A percentile compares a stretch with the other conserved stretches of the same genome.
Conservation (phyloP, 2,113 vertebrate genomes). For the Ariopsis seemanni region DNA sequence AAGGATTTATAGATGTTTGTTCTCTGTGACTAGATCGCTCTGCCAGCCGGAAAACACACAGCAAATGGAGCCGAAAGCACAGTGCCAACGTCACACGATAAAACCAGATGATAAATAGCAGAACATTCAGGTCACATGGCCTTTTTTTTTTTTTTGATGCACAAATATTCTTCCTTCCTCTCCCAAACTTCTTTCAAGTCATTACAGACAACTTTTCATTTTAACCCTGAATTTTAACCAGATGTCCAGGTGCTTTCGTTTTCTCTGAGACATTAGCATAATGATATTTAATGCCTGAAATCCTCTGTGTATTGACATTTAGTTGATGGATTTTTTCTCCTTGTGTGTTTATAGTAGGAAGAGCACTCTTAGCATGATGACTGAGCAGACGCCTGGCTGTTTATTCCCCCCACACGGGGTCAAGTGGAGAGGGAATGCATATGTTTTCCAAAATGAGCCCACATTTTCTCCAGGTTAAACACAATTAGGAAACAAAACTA, state of each 20-base stretch:
- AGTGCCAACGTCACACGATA: background rate
- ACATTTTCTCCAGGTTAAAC: background rate
- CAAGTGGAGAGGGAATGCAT: background rate
- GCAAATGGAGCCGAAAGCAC: constrained; percentile 14
- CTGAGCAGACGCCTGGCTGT: background rate
- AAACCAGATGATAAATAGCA: constrained; percentile 21
- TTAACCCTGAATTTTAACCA: constrained; percentile 9
- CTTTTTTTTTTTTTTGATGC: background rate
- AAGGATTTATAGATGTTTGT: background rate
- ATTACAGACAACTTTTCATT: background rate
- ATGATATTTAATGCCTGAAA: constrained; percentile 14
- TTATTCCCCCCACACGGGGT: background rate
- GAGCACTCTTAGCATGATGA: background rate
- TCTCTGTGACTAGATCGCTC: background rate
- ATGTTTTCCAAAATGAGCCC: background rate
- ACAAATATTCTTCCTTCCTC: background rate
- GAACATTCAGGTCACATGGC: constrained; percentile 1
- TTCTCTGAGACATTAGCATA: background rate
- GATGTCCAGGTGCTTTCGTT: background rate
- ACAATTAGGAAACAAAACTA: background rate
- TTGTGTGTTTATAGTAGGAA: background rate
- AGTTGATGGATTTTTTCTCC: background rate
- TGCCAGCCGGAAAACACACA: background rate
- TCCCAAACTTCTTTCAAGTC: background rate
- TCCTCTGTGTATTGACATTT: background rate